Evolutionary conservation across 1,140 invertebrate species (phyloP).

Genomic region (Lordiphosa stackelbergi): DNA sequence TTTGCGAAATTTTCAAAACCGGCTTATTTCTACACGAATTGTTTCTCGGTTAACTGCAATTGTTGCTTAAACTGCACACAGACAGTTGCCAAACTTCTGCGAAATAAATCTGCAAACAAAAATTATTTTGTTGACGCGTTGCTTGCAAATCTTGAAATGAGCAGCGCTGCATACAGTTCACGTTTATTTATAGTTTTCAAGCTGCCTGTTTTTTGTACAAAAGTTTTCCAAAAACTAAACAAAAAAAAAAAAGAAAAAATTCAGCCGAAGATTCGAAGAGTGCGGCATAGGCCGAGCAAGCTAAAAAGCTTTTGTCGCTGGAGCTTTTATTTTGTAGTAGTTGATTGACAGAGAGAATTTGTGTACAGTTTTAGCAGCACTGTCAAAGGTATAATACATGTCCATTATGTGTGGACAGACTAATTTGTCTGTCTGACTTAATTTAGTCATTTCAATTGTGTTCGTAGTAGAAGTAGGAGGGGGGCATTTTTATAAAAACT

Average conservation of each 20-base stretch:
- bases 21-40: constrained; percentile 66
- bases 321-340: constrained; percentile 23
- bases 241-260: constrained; percentile 17
- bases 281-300: constrained; percentile 27
- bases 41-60: constrained; percentile 69
- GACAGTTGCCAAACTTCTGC: constrained; percentile 44
- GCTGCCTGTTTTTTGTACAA: constrained; percentile 35
- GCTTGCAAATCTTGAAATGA: constrained; percentile 76
- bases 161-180: constrained; percentile 59
- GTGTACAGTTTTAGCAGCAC: constrained; percentile 38
- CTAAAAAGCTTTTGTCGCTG: constrained; percentile 27
- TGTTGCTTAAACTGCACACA: constrained; percentile 66
- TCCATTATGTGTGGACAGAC: background rate
- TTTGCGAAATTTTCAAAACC: constrained; percentile 72
- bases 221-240: constrained; percentile 59
- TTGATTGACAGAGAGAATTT: constrained; percentile 10
- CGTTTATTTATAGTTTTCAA: constrained; percentile 77
- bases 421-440: too few relatives aligned
- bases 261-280: constrained; percentile 42
- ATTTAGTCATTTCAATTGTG: too few relatives aligned
- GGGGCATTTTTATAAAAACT: too few relatives aligned
- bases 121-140: constrained; percentile 40
- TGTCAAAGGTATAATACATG: constrained; percentile 3
- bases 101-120: constrained; percentile 35
- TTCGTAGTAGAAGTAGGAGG: too few relatives aligned